phyloP scores from a whole-genome alignment of 2,113 vertebrate species.

The Labeo rohita region DNA sequence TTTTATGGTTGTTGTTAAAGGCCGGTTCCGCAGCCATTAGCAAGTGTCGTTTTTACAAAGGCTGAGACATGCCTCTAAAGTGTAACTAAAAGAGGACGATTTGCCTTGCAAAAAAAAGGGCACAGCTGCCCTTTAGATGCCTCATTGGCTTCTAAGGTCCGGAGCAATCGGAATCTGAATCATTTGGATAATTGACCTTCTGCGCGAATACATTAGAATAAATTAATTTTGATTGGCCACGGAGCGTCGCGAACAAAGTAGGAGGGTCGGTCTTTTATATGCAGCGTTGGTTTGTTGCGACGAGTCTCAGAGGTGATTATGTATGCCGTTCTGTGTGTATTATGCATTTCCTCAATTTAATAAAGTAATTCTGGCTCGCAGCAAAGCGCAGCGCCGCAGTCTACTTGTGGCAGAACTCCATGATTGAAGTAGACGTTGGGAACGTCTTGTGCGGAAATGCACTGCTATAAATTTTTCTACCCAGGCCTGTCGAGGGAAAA shows the following conservation, averaged over 20 bases:
- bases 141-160: conserved; percentile 78
- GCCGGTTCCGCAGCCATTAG: conserved; percentile 60
- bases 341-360: conserved; percentile 69
- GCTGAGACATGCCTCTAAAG: conserved; percentile 54
- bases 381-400: conserved; percentile 18
- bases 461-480: conserved; percentile 8
- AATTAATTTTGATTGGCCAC: conserved; percentile 81
- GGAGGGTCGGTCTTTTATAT: conserved; percentile 72
- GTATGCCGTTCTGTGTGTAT: conserved; percentile 66
- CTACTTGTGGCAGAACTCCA: conserved; percentile 8
- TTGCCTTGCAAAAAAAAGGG: conserved; percentile 73
- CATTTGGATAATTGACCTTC: conserved; percentile 86
- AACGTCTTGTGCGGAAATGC: background rate
- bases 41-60: conserved; percentile 54
- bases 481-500: background rate
- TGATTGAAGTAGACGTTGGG: conserved; percentile 18
- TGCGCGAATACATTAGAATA: conserved; percentile 83
- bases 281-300: conserved; percentile 71
- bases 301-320: conserved; percentile 75
- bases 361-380: conserved; percentile 63
- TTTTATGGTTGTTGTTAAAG: conserved; percentile 47
- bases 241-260: conserved; percentile 75
- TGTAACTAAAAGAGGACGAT: conserved; percentile 66
- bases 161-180: conserved; percentile 78
- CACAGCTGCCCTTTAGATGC: conserved; percentile 79